Base-by-base conservation (phyloP, 2,113 vertebrate species). In the Sinocyclocheilus rhinocerous region DNA sequence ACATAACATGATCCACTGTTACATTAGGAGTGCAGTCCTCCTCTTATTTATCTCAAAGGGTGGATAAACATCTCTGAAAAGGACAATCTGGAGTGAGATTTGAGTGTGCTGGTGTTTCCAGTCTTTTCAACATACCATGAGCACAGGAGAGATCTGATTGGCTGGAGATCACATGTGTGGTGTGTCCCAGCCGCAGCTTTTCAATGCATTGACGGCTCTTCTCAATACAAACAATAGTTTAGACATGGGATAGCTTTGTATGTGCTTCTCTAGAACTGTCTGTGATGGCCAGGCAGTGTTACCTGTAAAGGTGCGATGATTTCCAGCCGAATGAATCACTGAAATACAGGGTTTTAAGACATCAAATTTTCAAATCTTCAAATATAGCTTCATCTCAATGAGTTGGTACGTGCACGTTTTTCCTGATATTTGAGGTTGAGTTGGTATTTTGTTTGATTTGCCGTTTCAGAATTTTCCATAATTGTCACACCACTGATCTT, bases 211-310 rank as follows among this genome's bases (percentile, higher is more conserved):
- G 76, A 20, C 7, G 22, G 13, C 55, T 39, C 45, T 79, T 89
- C 79, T 87, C 70, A 84, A 84, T 48, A 26, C 33, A 87, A 52
- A 89, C 83, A 89, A 89, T 85, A 84, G 85, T 84, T 61, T 81
- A 69, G 81, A 86, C 57, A 36, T 73, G 55, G 26, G 65, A 81
- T 45, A 11, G 70, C 80, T 72, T 29, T 84, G 67, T n/a, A 33
- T 87, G 82, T 70, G 45, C 80, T 78, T 78, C 76, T 55, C 69
- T 57, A 86, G 81, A 81, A 65, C 45, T 63, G 18, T 81, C 63
- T 26, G 50, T 57, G 16, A 67, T 73, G 61, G 76, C 18, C 33
- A 33, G 50, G 65, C 72, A 39, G 81, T 59, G 76, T 22, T 55
- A 83, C 81, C 81, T 83, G 67, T 70, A 20, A 16, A 83, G 83